A percentile compares a stretch with the other conserved stretches of the same genome.
Conservation (phyloP, 2,113 vertebrate species). For the Poeciliopsis prolifica region DNA sequence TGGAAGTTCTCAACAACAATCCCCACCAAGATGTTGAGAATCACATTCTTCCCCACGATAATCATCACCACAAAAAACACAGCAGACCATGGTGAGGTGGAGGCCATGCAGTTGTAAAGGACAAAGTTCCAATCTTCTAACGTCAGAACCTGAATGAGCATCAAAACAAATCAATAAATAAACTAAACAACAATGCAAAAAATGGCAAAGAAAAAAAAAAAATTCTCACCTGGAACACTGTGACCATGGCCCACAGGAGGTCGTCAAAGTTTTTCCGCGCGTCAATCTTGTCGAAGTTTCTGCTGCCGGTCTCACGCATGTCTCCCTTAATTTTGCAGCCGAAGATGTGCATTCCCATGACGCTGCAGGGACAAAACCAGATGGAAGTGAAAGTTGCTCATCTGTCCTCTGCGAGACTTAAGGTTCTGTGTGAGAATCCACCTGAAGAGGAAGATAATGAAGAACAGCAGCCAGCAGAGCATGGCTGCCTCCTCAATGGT, state of each 20-base stretch:
- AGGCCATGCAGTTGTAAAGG: conserved; percentile 8
- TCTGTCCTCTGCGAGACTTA: neutral
- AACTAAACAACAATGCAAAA: neutral
- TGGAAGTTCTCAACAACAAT: conserved; percentile 23
- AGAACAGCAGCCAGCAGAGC: conserved; percentile 87
- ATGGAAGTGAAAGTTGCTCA: neutral
- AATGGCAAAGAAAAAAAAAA: too few relatives aligned
- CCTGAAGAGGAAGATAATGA: conserved; percentile 89
- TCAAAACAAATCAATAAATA: neutral
- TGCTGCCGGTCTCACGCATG: conserved; percentile 52
- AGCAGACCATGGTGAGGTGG: neutral
- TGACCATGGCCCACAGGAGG: conserved; percentile 92
- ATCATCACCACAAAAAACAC: conserved; percentile 8
- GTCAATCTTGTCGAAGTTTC: conserved; percentile 81
- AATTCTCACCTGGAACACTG: conserved; percentile 88
- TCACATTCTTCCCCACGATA: conserved; percentile 11
- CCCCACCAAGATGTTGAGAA: conserved; percentile 32
- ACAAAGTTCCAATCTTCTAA: conserved; percentile 35
- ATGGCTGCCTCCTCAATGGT: conserved; percentile 85
- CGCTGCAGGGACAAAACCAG: conserved; percentile 70
- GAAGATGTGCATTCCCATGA: conserved; percentile 93
- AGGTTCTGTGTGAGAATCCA: conserved; percentile 22
- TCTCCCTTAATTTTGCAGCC: conserved; percentile 85
- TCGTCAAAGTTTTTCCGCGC: conserved; percentile 92
- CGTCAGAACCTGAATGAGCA: conserved; percentile 29